Percentiles rank a stretch among this genome's conserved stretches.
Evolutionary conservation across 2,888 invertebrate species (phyloP).

Genomic region (Cyclophora albipunctata): DNA sequence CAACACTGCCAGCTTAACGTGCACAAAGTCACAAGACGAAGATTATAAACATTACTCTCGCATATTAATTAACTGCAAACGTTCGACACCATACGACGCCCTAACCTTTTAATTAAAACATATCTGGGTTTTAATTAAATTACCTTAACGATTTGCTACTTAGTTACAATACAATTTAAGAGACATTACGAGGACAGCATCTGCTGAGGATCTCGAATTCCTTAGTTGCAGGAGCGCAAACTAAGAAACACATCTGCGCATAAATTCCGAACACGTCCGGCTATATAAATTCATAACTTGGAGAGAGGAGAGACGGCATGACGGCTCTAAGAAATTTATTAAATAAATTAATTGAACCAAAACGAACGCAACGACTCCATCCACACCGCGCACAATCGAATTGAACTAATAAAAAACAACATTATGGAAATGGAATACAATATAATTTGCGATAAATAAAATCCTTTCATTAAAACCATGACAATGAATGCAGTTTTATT

Average conservation of each 20-base stretch:
- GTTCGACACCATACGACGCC: too few species aligned
- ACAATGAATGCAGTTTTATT: too few species aligned
- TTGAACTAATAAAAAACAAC: slow-evolving; percentile 17
- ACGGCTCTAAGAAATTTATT: slow-evolving; percentile 58
- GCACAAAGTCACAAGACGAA: slow-evolving; percentile 6
- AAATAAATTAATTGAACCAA: slow-evolving; percentile 67
- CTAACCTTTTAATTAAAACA: too few species aligned
- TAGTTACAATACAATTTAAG: too few species aligned
- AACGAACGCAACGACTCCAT: slow-evolving; percentile 51
- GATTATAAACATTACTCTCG: too few species aligned
- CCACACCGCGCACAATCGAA: slow-evolving; percentile 34
- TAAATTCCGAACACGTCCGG: slow-evolving; percentile 65
- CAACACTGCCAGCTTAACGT: slow-evolving; percentile 20
- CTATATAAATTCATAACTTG: slow-evolving; percentile 70
- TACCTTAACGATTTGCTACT: too few species aligned
- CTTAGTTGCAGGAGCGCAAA: slow-evolving; percentile 31
- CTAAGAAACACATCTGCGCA: slow-evolving; percentile 56
- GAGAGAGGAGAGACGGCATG: slow-evolving; percentile 51
- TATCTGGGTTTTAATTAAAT: too few species aligned
- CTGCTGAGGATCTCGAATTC: too few species aligned
- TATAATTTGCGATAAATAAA: neutral
- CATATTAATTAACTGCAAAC: too few species aligned
- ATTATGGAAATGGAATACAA: slow-evolving; percentile 19
- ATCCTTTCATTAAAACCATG: too few species aligned
- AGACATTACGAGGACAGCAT: too few species aligned